Conservation (phyloP, 2,888 invertebrate species). For the Ariolimax columbianus region DNA sequence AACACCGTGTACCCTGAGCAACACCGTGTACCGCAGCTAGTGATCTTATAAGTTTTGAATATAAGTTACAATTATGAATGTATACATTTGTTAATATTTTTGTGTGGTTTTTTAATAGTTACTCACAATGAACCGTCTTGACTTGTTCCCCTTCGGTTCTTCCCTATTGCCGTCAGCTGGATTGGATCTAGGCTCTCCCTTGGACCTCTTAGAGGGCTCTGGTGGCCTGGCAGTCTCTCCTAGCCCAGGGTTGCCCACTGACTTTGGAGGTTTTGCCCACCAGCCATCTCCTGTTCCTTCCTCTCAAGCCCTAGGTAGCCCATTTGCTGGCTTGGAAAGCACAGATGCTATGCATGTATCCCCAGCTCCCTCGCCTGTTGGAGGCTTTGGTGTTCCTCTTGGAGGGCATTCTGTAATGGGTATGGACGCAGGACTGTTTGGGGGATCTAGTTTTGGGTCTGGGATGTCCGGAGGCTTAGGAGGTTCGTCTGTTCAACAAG, state of each 20-base stretch:
- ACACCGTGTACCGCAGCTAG: too few relatives aligned
- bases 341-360: constrained; percentile 22
- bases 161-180: constrained; percentile 30
- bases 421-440: constrained; percentile 22
- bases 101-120: too few relatives aligned
- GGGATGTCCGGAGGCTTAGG: constrained; percentile 21
- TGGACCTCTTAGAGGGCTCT: constrained; percentile 45
- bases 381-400: not conserved
- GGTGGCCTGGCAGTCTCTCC: constrained; percentile 35
- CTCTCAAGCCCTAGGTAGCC: constrained; percentile 24
- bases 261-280: constrained; percentile 30
- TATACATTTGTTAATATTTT: too few relatives aligned
- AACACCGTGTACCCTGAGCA: too few relatives aligned
- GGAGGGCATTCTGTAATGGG: not conserved
- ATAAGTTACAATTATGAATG: too few relatives aligned
- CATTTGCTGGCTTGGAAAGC: constrained; percentile 45
- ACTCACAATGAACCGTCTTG: too few relatives aligned
- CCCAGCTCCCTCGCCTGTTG: constrained; percentile 28
- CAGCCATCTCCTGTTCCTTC: constrained; percentile 32
- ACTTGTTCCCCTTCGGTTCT: not conserved
- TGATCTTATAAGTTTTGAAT: too few relatives aligned
- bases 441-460: constrained; percentile 10
- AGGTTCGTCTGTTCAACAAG: not conserved
- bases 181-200: constrained; percentile 30
- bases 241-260: constrained; percentile 40